Evolutionary conservation across 2,113 vertebrate species (phyloP).

Genomic region (Leptodactylus fuscus): DNA sequence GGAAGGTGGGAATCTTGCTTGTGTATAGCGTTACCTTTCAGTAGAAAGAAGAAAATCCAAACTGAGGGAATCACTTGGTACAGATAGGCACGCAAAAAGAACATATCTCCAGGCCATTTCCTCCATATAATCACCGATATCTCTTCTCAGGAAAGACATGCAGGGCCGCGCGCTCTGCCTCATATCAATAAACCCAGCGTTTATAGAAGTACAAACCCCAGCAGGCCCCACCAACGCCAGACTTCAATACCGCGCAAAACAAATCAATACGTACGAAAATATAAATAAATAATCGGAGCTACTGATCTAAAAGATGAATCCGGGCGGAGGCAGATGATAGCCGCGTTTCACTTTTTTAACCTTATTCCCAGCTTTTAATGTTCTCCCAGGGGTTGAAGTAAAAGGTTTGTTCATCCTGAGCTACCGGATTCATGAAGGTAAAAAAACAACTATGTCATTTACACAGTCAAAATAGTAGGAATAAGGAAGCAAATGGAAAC

Average conservation of each 20-base stretch:
- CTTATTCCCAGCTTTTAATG: background rate
- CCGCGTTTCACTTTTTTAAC: background rate
- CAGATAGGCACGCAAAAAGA: slow-evolving; percentile 8
- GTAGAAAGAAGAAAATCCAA: background rate
- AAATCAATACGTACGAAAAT: background rate
- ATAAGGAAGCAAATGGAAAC: too few relatives aligned
- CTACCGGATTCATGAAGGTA: background rate
- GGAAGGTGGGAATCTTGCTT: slow-evolving; percentile 22
- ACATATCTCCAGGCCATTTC: slow-evolving; percentile 15
- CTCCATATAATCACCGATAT: background rate
- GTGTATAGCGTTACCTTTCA: slow-evolving; percentile 18
- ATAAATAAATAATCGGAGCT: background rate
- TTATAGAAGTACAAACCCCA: slow-evolving; percentile 4
- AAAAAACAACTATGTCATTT: too few relatives aligned
- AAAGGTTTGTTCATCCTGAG: background rate
- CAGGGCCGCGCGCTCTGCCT: background rate
- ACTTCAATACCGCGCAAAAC: background rate
- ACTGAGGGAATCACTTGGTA: background rate
- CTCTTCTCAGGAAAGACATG: background rate
- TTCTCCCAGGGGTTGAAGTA: background rate
- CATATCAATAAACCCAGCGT: background rate
- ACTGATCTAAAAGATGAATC: background rate
- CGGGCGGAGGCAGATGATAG: background rate
- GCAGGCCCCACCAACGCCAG: background rate
- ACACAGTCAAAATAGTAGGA: too few relatives aligned